These are phyloP conservation scores for Neolamprologus caudopunctatus DNA, from an alignment of 2,113 vertebrate species.

Conservation along the genomic window DNA sequence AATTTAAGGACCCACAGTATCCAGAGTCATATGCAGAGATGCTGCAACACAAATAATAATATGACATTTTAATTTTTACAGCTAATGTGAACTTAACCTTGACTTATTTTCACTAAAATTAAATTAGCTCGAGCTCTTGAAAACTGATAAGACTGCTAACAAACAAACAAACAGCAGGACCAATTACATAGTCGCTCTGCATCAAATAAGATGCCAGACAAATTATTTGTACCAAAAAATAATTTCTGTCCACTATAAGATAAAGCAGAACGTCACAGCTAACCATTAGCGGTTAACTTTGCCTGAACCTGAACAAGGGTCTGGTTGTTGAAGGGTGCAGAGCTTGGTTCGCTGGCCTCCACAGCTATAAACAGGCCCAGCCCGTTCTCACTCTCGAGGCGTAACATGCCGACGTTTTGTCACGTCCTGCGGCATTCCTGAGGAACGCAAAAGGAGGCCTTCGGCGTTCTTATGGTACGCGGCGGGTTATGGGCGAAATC, in stretches of 20 bases:
- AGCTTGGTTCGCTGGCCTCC: background rate
- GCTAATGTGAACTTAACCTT: background rate
- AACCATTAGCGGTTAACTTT: background rate
- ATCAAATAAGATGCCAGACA: background rate
- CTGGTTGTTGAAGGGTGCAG: background rate
- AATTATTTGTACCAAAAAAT: background rate
- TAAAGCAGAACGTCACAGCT: background rate
- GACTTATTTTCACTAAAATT: background rate
- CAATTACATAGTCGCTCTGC: background rate
- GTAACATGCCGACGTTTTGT: too few relatives aligned
- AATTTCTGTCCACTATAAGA: background rate
- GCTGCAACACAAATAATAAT: background rate
- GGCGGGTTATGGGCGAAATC: too few relatives aligned
- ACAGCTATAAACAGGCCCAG: background rate
- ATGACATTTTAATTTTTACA: background rate
- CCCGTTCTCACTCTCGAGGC: too few relatives aligned
- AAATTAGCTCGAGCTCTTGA: background rate
- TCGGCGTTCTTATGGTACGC: too few relatives aligned
- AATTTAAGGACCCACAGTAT: background rate
- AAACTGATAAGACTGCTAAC: background rate
- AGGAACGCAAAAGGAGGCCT: too few relatives aligned
- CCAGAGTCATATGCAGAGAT: background rate
- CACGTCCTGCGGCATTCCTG: too few relatives aligned
- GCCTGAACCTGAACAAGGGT: background rate
- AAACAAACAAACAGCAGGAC: background rate